Percentiles rank a stretch among this genome's conserved stretches.
phyloP scores from a whole-genome alignment of 2,888 invertebrate species.

The Frankliniella intonsa region DNA sequence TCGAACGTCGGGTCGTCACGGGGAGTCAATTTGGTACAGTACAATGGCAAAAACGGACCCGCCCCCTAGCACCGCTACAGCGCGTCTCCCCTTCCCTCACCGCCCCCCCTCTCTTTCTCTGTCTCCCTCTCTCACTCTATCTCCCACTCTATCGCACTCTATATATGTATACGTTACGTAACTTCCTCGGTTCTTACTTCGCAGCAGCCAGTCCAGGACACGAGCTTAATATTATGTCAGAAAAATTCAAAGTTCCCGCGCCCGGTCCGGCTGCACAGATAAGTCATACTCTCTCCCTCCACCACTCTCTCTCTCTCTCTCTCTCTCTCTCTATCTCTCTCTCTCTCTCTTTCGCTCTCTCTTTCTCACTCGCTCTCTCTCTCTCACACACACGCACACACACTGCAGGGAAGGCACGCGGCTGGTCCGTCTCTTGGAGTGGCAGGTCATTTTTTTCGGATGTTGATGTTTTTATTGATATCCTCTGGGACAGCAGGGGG shows the following conservation, averaged over 20 bases:
- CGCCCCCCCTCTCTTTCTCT: background rate
- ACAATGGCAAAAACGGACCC: background rate
- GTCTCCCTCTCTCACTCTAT: background rate
- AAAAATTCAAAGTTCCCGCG: no score
- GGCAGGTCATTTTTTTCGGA: no score
- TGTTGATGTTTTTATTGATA: no score
- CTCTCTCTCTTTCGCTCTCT: background rate
- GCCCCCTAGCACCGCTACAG: background rate
- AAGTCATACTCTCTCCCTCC: background rate
- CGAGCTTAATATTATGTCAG: background rate
- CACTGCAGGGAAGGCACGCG: no score
- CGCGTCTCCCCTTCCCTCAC: no score
- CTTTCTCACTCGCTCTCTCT: no score
- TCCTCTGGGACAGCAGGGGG: no score
- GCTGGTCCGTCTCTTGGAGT: no score
- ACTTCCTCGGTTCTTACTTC: background rate
- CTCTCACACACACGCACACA: no score
- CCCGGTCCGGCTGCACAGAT: no score
- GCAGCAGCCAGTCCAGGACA: background rate
- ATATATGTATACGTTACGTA: no score
- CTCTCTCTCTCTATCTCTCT: background rate
- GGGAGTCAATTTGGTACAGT: constrained; percentile 23
- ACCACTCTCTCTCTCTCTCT: background rate
- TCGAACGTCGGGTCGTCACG: background rate
- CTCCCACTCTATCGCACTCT: background rate